Conservation (phyloP, 1,140 invertebrate species). For the Coboldia fuscipes region DNA sequence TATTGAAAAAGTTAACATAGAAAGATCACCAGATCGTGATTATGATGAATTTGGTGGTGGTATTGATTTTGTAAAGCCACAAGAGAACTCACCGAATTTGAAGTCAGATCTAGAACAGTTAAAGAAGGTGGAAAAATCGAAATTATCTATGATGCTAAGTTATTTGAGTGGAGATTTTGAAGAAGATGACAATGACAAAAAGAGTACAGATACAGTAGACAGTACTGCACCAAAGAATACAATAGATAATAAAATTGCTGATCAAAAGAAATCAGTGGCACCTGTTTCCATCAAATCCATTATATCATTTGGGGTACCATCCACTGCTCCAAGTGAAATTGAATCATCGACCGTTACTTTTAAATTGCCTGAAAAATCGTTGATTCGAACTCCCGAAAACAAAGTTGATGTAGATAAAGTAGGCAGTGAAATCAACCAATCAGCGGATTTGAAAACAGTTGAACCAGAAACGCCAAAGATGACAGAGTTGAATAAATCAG, state of each 20-base stretch:
- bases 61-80: slow-evolving; percentile 18
- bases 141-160: slow-evolving; percentile 16
- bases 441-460: too few relatives aligned
- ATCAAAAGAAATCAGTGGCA: not conserved
- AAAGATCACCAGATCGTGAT: not conserved
- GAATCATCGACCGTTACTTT: not conserved
- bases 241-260: not conserved
- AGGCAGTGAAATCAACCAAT: too few relatives aligned
- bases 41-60: slow-evolving; percentile 8
- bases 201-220: not conserved
- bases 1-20: not conserved
- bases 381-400: not conserved
- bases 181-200: slow-evolving; percentile 6
- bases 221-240: not conserved
- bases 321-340: not conserved
- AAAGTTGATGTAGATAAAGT: not conserved
- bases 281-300: too few relatives aligned
- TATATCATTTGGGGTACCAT: too few relatives aligned
- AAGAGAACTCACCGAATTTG: slow-evolving; percentile 7
- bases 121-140: slow-evolving; percentile 16
- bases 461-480: too few relatives aligned
- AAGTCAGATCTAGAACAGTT: not conserved
- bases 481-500: too few relatives aligned
- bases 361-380: not conserved
- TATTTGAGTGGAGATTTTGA: slow-evolving; percentile 16